These are phyloP conservation scores for Ichneumoninae sp. DNA, from an alignment of 2,888 invertebrate species.

Conservation along the genomic window DNA sequence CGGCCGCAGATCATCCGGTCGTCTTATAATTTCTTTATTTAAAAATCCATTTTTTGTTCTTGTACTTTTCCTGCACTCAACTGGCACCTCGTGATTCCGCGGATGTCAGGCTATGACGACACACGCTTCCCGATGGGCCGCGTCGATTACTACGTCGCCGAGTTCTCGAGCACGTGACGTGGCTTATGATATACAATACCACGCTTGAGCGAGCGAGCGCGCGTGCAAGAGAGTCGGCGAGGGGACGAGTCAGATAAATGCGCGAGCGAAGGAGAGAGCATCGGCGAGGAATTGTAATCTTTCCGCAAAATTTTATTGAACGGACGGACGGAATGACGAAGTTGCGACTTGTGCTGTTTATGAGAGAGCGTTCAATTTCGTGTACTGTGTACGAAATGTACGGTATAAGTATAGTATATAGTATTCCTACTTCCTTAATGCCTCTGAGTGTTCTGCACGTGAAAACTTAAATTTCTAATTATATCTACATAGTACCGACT, in stretches of 20 bases:
- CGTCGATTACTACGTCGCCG: slow-evolving; percentile 53
- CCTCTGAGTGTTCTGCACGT: no score
- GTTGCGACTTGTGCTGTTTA: no score
- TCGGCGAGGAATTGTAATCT: slow-evolving; percentile 9
- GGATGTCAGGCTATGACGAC: slow-evolving; percentile 65
- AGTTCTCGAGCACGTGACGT: slow-evolving; percentile 58
- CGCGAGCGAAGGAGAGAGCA: slow-evolving; percentile 30
- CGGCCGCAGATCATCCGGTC: background rate
- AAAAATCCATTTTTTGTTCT: slow-evolving; percentile 21
- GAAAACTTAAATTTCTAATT: no score
- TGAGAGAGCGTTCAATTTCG: no score
- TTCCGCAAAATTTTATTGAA: background rate
- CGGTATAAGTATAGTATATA: no score
- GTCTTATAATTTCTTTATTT: no score
- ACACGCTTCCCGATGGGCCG: slow-evolving; percentile 53
- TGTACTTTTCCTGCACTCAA: slow-evolving; percentile 51
- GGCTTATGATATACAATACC: slow-evolving; percentile 20
- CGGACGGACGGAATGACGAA: background rate
- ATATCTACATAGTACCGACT: no score
- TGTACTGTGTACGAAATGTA: no score
- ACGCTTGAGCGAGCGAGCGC: slow-evolving; percentile 18
- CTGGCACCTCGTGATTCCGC: slow-evolving; percentile 53
- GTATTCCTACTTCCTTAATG: no score
- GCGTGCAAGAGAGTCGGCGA: slow-evolving; percentile 16
- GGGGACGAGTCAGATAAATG: slow-evolving; percentile 23